A percentile compares a stretch with the other conserved stretches of the same genome.
Conservation (phyloP, 2,113 vertebrate species). For the Hirundichthys speculiger region DNA sequence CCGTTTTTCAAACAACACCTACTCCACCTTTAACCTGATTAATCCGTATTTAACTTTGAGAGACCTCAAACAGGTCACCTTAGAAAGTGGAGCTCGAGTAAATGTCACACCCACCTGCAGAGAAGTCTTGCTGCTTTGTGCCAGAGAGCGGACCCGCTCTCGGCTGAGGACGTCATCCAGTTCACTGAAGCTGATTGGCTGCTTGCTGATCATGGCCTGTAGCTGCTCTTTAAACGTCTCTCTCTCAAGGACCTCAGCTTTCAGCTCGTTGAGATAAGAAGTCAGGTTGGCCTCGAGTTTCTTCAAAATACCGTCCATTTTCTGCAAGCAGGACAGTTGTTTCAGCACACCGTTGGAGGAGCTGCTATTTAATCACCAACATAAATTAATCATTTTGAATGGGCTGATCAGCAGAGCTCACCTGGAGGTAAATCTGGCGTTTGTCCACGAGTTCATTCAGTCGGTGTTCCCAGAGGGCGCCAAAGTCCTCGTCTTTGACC, state of each 20-base stretch:
- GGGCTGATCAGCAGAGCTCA: constrained; percentile 21
- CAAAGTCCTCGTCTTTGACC: constrained; percentile 36
- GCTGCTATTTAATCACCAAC: too few relatives aligned
- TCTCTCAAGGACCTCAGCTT: constrained; percentile 24
- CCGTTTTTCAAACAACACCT: too few relatives aligned
- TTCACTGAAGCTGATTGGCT: background rate
- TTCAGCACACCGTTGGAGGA: background rate
- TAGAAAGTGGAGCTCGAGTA: too few relatives aligned
- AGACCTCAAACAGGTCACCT: too few relatives aligned
- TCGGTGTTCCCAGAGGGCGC: constrained; percentile 54
- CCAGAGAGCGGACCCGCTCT: constrained; percentile 15
- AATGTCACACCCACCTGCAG: constrained; percentile 50
- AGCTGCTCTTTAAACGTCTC: constrained; percentile 32
- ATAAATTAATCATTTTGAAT: too few relatives aligned
- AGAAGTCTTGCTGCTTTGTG: background rate
- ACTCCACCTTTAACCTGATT: too few relatives aligned
- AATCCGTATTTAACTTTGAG: too few relatives aligned
- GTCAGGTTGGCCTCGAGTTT: constrained; percentile 40
- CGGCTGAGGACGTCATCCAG: constrained; percentile 47
- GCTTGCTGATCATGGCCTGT: background rate
- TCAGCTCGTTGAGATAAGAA: constrained; percentile 9
- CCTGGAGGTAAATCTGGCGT: constrained; percentile 67
- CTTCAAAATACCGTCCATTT: constrained; percentile 53
- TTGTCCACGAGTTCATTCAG: constrained; percentile 60
- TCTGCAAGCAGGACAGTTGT: constrained; percentile 46